phyloP scores from a whole-genome alignment of 2,888 invertebrate genomes.

The Drosophila diplacantha region DNA sequence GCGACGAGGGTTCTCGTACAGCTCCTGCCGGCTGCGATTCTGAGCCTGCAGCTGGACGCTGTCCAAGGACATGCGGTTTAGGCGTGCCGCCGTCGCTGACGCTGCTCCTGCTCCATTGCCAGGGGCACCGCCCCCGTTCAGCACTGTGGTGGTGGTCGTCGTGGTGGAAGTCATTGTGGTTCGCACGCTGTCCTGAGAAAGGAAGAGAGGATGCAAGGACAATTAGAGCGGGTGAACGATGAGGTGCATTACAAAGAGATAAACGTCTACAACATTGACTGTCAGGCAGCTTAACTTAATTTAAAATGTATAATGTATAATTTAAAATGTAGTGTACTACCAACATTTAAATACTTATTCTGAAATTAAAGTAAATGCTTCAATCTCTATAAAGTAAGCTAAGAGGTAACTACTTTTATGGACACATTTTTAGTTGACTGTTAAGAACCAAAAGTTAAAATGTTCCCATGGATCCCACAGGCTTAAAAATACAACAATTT shows the following conservation, averaged over 20 bases:
- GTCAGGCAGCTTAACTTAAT: background rate
- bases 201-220: constrained; percentile 58
- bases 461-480: no score
- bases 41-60: constrained; percentile 72
- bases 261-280: background rate
- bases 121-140: constrained; percentile 54
- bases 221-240: constrained; percentile 43
- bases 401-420: background rate
- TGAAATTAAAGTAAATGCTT: background rate
- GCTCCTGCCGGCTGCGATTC: constrained; percentile 69
- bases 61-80: constrained; percentile 71
- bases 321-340: background rate
- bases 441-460: no score
- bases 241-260: constrained; percentile 49
- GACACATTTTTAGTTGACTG: background rate
- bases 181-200: constrained; percentile 75
- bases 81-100: constrained; percentile 54
- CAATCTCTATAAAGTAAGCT: background rate
- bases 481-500: background rate
- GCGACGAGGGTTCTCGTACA: constrained; percentile 66
- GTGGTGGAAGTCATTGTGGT: constrained; percentile 69
- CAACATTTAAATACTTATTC: background rate
- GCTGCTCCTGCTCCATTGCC: constrained; percentile 28
- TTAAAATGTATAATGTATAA: background rate
- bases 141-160: constrained; percentile 56